Conservation (phyloP, 2,797 vertebrate species). For the Leucoraja ocellata region DNA sequence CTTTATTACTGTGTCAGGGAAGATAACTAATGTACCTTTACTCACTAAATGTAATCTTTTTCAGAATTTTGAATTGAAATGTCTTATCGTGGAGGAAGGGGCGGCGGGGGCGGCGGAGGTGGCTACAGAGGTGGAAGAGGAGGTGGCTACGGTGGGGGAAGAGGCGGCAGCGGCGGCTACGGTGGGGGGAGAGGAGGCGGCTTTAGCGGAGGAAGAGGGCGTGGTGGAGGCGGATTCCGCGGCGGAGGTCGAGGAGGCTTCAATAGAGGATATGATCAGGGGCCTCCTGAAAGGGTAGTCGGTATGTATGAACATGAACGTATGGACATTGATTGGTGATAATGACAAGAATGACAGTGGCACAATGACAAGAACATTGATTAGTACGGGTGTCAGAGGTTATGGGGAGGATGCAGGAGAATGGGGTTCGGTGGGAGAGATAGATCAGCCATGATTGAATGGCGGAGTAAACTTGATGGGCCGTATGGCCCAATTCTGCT, state of each 20-base stretch:
- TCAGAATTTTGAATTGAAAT: constrained; percentile 47
- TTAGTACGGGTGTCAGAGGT: no score
- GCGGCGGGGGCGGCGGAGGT: constrained; percentile 54
- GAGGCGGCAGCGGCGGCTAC: constrained; percentile 41
- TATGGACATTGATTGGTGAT: no score
- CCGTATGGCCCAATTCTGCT: no score
- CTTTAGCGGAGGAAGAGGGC: constrained; percentile 49
- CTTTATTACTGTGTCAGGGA: not conserved
- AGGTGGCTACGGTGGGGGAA: constrained; percentile 52
- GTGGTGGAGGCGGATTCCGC: constrained; percentile 54
- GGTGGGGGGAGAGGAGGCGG: constrained; percentile 47
- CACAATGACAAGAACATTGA: no score
- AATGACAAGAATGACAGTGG: no score
- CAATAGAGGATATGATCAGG: constrained; percentile 74
- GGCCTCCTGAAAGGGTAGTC: constrained; percentile 86
- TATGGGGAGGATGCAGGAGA: no score
- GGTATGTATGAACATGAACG: constrained; percentile 60
- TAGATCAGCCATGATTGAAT: no score
- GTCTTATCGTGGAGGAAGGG: constrained; percentile 72
- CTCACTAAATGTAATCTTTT: not conserved
- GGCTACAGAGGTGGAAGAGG: constrained; percentile 51
- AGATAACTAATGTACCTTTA: not conserved
- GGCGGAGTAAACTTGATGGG: no score
- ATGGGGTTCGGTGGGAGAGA: no score
- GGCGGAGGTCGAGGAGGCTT: constrained; percentile 77